Conservation (phyloP, 2,113 vertebrate species). For the Sylvia atricapilla region DNA sequence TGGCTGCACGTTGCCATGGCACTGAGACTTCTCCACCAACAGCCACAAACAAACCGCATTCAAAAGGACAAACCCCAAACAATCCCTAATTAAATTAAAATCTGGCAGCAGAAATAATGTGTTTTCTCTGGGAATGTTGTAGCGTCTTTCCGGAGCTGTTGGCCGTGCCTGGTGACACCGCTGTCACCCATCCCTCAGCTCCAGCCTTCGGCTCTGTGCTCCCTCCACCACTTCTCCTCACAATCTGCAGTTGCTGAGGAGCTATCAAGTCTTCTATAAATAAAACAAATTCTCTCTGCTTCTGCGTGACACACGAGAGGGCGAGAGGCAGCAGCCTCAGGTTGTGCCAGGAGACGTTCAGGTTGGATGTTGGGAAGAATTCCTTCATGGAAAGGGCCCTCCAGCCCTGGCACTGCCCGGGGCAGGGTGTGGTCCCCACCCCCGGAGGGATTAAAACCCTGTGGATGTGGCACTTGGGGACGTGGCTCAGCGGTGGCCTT, state of each 20-base stretch:
- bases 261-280: background rate
- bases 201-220: background rate
- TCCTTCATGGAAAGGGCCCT: background rate
- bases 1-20: conserved; percentile 69
- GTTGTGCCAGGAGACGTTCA: background rate
- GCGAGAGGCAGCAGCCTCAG: background rate
- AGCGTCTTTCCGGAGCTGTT: background rate
- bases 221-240: background rate
- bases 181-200: background rate
- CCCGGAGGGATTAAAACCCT: accelerated
- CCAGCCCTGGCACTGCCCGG: background rate
- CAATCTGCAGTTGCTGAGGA: background rate
- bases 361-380: background rate
- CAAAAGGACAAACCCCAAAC: conserved; percentile 65
- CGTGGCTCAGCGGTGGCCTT: background rate
- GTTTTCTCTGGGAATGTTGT: background rate
- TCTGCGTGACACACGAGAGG: background rate
- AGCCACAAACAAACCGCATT: conserved; percentile 61
- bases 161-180: background rate
- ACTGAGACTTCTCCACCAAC: conserved; percentile 68
- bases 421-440: background rate
- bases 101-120: conserved; percentile 58
- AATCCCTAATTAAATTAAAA: conserved; percentile 66
- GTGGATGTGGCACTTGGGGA: background rate
- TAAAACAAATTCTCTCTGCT: background rate